A percentile compares a stretch with the other conserved stretches of the same genome.
These are phyloP conservation scores for Silurus glanis DNA, from an alignment of 2,113 vertebrate genomes.

Conservation along the genomic window DNA sequence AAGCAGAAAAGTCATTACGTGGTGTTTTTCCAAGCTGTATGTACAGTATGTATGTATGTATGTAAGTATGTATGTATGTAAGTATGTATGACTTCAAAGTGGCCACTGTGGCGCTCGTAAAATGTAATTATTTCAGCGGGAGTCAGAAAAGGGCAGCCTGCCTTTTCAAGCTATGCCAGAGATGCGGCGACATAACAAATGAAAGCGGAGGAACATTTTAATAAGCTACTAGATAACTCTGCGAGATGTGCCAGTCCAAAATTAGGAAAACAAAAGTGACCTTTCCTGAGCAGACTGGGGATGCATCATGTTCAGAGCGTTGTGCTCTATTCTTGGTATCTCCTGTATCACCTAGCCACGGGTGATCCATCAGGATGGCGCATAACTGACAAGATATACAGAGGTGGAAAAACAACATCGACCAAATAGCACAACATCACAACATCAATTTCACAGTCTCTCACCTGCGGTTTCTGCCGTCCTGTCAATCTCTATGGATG, in stretches of 20 bases:
- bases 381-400: constrained; percentile 7
- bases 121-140: background rate
- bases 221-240: constrained; percentile 28
- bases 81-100: constrained; percentile 7
- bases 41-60: no score
- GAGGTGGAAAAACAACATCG: background rate
- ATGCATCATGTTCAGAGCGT: constrained; percentile 47
- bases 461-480: background rate
- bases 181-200: constrained; percentile 4
- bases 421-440: constrained; percentile 11
- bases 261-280: constrained; percentile 50
- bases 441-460: background rate
- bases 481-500: background rate
- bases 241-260: constrained; percentile 32
- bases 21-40: background rate
- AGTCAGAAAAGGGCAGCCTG: constrained; percentile 5
- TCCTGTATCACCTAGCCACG: constrained; percentile 32
- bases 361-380: constrained; percentile 49
- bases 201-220: constrained; percentile 6
- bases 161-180: background rate
- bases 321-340: constrained; percentile 44
- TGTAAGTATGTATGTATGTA: background rate
- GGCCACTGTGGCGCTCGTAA: background rate
- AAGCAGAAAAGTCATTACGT: background rate
- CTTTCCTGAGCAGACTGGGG: constrained; percentile 43